Percentiles rank a stretch among this genome's conserved stretches.
Conservation (phyloP, 1,140 invertebrate genomes). For the Ceratitis capitata region DNA sequence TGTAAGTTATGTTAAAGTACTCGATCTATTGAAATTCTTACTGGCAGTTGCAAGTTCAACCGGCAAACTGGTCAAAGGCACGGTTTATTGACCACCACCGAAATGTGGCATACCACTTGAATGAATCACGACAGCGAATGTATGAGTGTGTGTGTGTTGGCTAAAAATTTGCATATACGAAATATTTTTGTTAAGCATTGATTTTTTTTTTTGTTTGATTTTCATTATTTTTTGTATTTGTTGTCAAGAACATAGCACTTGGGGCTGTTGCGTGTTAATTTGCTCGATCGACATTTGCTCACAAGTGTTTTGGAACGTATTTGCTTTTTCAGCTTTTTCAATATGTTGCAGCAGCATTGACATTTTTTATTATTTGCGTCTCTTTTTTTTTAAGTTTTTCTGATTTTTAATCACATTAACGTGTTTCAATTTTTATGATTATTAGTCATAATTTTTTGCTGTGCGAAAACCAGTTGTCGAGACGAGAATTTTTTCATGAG, state of each 20-base stretch:
- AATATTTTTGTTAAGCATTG: background rate
- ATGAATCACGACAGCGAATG: background rate
- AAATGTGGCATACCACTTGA: background rate
- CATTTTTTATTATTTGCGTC: background rate
- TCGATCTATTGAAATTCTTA: background rate
- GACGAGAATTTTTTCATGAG: too few species aligned
- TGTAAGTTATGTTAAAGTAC: background rate
- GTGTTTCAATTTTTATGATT: conserved; percentile 1
- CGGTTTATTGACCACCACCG: background rate
- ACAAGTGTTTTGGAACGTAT: too few species aligned
- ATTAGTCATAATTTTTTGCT: conserved; percentile 34
- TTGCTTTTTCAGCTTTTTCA: too few species aligned
- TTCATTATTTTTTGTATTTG: background rate
- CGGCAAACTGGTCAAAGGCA: conserved; percentile 5
- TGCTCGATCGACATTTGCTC: conserved; percentile 12
- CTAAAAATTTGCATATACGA: conserved; percentile 8
- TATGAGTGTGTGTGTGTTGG: background rate
- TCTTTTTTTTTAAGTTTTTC: background rate
- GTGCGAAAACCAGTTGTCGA: conserved; percentile 5
- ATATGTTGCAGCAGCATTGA: background rate
- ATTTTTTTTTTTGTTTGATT: background rate
- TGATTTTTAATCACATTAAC: background rate
- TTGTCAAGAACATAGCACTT: background rate
- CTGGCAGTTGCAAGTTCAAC: conserved; percentile 9
- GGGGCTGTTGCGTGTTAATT: background rate